Conservation (phyloP, 1,140 invertebrate species). For the Ostrea edulis region DNA sequence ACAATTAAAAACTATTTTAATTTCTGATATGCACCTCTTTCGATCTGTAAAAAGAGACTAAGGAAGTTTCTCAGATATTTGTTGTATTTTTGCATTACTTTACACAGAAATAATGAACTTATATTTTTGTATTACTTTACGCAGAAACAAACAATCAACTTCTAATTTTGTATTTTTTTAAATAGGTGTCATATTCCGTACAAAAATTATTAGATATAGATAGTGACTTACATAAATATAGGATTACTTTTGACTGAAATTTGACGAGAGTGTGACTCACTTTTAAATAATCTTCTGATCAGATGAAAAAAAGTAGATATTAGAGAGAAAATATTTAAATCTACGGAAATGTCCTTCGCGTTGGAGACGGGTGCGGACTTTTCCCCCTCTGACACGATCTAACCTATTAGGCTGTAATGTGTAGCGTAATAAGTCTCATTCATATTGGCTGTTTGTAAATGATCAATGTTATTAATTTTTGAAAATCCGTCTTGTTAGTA, state of each 20-base stretch:
- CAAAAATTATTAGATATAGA: too few species aligned
- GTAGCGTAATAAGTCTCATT: not conserved
- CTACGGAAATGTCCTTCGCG: not conserved
- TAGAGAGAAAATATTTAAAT: slow-evolving; percentile 16
- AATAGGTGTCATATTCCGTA: too few species aligned
- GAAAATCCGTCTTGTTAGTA: not conserved
- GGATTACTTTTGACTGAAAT: not conserved
- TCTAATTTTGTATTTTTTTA: too few species aligned
- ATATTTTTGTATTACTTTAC: too few species aligned
- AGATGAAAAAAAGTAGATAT: not conserved
- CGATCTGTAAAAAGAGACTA: too few species aligned
- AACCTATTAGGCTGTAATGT: not conserved
- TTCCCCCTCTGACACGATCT: not conserved
- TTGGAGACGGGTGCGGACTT: not conserved
- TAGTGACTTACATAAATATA: too few species aligned
- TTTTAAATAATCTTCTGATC: slow-evolving; percentile 1
- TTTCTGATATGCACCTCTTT: too few species aligned
- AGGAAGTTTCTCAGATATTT: too few species aligned
- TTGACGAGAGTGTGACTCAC: slow-evolving; percentile 11
- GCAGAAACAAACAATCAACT: too few species aligned
- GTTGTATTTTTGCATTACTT: too few species aligned
- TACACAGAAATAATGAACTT: too few species aligned
- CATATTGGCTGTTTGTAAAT: not conserved
- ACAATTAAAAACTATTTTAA: too few species aligned
- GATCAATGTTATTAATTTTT: slow-evolving; percentile 2